Percentiles rank a stretch among this genome's conserved stretches.
Conservation (phyloP, 2,797 vertebrate genomes). For the Acanthis flammea region DNA sequence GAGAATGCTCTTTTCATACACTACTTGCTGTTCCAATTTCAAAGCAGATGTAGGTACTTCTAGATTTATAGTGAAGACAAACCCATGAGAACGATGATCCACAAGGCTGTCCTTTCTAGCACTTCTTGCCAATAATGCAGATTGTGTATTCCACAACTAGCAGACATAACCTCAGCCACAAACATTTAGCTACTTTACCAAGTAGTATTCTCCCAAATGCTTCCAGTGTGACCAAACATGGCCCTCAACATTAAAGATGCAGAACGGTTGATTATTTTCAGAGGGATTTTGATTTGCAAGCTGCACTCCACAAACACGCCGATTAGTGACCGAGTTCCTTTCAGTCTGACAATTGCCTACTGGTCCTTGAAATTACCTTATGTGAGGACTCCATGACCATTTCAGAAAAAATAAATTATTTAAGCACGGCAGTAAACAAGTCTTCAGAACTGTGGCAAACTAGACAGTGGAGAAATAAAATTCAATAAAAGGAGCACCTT, state of each 20-base stretch:
- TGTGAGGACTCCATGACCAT: neutral
- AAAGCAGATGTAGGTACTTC: neutral
- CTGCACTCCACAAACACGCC: constrained; percentile 15
- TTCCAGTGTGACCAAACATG: neutral
- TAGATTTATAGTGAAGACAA: neutral
- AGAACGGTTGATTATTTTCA: neutral
- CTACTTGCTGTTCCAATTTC: neutral
- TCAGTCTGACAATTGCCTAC: neutral
- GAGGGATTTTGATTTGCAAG: neutral
- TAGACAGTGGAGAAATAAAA: neutral
- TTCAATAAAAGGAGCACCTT: neutral
- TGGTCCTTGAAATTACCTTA: neutral
- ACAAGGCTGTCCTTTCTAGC: neutral
- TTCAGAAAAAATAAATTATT: neutral
- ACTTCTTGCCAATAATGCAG: neutral
- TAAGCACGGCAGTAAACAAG: neutral
- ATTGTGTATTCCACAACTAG: neutral
- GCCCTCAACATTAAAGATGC: neutral
- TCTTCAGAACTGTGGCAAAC: neutral
- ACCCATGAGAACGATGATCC: neutral
- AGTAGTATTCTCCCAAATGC: neutral
- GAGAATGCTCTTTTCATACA: neutral
- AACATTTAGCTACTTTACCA: neutral
- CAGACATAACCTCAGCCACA: neutral
- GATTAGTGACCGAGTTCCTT: neutral